Evolutionary conservation across 1,140 invertebrate genomes (phyloP), one percentile per base, ranked within the genome.

Genomic region (Cydia amplana): DNA sequence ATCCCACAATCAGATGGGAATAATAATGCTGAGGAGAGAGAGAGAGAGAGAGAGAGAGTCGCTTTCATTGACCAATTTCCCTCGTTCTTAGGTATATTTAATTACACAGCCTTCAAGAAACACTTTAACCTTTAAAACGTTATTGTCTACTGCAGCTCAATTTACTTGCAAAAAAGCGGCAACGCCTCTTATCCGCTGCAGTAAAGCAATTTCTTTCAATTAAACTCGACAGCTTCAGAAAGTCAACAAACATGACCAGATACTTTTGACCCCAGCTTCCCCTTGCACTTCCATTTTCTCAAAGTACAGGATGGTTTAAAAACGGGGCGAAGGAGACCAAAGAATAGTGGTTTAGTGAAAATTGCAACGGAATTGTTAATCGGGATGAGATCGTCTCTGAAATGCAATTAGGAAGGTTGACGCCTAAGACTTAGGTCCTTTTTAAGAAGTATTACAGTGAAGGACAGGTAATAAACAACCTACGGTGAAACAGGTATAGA

Each of bases 361-460:
- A 67, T 67, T 67, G 64, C 64, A 67, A 67, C 32, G 64, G 64
- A 67, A 67, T 67, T 67, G 64, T 67, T 67, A 67, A 67, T 67
- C 64, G 64, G 16, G 64, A 32, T 32, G 64, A 67, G 64, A 67
- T 67, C 36, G 64, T 67, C 25, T 67, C 9, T 28, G 28, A 67
- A 67, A 67, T 67, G 64, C 64, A 67, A 67, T 67, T 40, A 67
- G 64, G 32, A 67, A 20, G 25, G 64, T 32, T 67, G 64, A 67
- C 14, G 64, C 14, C 25, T 55, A 55, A 55, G 51, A 55, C 51
- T 67, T 32, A 7, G 20, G 64, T 14, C 16, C 25, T 32, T 67
- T 67, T 67, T 6, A 18, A 67, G 64, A 67, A 36, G 14, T 28
- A 12, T 20, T 64, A 32, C 28, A 67, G 64, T 65, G 23, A 5